phyloP scores from a whole-genome alignment of 2,888 invertebrate species.

The Epiblema foenella region DNA sequence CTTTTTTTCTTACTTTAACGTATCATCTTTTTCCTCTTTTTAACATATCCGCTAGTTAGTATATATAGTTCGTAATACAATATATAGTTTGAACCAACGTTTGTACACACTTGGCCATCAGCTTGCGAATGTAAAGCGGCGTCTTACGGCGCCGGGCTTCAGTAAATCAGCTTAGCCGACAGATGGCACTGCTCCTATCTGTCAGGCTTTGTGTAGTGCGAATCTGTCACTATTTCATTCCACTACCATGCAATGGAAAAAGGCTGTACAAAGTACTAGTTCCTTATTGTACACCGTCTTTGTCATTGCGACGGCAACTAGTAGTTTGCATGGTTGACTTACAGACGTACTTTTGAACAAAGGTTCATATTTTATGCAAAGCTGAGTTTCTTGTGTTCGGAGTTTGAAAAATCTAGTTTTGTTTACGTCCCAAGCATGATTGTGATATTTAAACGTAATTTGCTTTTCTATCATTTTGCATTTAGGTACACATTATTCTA shows the following conservation, averaged over 20 bases:
- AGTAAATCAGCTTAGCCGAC: constrained; percentile 81
- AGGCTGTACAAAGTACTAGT: constrained; percentile 17
- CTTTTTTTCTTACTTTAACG: not conserved
- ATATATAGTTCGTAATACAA: no score
- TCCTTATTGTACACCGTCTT: not conserved
- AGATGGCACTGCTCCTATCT: constrained; percentile 73
- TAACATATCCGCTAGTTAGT: no score
- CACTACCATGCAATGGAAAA: constrained; percentile 13
- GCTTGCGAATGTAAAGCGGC: constrained; percentile 48
- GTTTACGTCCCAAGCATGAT: constrained; percentile 2
- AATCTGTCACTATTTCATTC: constrained; percentile 62
- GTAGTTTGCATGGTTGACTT: constrained; percentile 50
- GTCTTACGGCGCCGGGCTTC: constrained; percentile 60
- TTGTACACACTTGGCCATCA: constrained; percentile 8
- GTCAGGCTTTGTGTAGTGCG: constrained; percentile 64
- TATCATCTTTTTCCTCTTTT: no score
- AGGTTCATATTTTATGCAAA: constrained; percentile 45
- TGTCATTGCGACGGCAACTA: constrained; percentile 1
- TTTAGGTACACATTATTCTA: not conserved
- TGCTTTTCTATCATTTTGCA: not conserved
- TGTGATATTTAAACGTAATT: not conserved
- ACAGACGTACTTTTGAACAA: constrained; percentile 44
- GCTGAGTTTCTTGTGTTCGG: constrained; percentile 6
- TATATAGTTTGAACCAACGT: not conserved
- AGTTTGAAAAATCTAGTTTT: not conserved